Evolutionary conservation across 1,140 invertebrate genomes (phyloP).

Genomic region (Saccostrea echinata): DNA sequence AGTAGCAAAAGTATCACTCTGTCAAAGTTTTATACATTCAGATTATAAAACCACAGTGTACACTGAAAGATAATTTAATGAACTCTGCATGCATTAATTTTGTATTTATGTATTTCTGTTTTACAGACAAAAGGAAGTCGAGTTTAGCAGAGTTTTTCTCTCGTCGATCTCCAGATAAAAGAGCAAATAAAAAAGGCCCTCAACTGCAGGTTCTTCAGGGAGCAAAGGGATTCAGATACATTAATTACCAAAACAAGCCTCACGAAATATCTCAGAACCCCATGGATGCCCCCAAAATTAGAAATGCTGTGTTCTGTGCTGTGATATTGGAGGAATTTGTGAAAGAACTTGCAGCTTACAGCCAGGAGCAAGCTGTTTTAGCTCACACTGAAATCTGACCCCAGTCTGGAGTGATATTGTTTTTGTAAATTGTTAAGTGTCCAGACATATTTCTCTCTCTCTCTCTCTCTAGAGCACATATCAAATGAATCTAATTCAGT

Average conservation of each 20-base stretch:
- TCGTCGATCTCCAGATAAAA: slow-evolving; percentile 63
- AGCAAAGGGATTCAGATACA: slow-evolving; percentile 69
- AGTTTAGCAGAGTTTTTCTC: slow-evolving; percentile 77
- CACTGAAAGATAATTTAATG: too few species aligned
- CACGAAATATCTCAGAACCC: slow-evolving; percentile 66
- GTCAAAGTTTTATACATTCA: too few species aligned
- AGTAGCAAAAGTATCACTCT: too few species aligned
- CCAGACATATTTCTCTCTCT: not conserved
- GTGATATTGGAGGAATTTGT: slow-evolving; percentile 95
- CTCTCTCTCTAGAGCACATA: not conserved
- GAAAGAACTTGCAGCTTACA: slow-evolving; percentile 93
- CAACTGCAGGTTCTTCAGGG: slow-evolving; percentile 64
- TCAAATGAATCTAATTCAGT: slow-evolving; percentile 14
- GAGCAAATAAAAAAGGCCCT: slow-evolving; percentile 49
- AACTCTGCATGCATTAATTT: not conserved
- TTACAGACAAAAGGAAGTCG: slow-evolving; percentile 72
- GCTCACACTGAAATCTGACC: not conserved
- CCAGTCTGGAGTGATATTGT: not conserved
- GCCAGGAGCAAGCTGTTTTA: slow-evolving; percentile 88
- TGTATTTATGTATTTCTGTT: slow-evolving; percentile 43
- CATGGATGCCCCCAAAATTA: slow-evolving; percentile 77
- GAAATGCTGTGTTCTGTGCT: slow-evolving; percentile 89
- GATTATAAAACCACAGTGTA: too few species aligned
- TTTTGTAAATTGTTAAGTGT: not conserved
- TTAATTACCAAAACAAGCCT: slow-evolving; percentile 62